Evolutionary conservation across 2,113 vertebrate species (phyloP).

Genomic region (Atrichornis clamosus): DNA sequence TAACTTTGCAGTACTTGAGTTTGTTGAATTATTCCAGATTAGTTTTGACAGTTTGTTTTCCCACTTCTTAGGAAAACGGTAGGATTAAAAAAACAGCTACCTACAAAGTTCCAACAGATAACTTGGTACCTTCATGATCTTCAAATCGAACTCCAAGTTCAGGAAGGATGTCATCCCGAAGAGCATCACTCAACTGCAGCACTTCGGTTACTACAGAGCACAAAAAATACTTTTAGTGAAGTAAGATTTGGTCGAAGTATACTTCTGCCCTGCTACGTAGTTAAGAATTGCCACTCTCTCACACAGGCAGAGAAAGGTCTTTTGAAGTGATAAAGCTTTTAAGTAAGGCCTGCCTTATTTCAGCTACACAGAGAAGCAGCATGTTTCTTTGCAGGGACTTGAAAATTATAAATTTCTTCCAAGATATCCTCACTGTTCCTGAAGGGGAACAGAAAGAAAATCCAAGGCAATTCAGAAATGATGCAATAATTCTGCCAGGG

Average conservation of each 20-base stretch:
- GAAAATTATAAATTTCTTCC: neutral
- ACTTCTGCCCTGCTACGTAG: neutral
- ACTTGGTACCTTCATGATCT: constrained; percentile 89
- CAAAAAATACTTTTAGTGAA: neutral
- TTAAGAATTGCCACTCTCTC: neutral
- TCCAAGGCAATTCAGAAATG: neutral
- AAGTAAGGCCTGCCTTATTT: neutral
- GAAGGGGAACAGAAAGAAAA: neutral
- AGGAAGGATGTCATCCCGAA: constrained; percentile 88
- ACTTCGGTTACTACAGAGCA: constrained; percentile 80
- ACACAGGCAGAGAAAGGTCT: neutral
- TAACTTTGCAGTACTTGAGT: neutral
- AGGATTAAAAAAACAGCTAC: neutral
- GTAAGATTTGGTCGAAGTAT: neutral
- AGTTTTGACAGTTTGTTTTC: neutral
- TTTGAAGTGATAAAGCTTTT: neutral
- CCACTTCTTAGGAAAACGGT: neutral
- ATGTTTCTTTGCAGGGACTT: neutral
- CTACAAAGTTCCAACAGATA: neutral
- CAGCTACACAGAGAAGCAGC: neutral
- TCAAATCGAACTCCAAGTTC: constrained; percentile 94
- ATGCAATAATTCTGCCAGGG: neutral
- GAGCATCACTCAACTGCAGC: constrained; percentile 84
- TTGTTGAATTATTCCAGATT: neutral
- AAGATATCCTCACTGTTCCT: neutral